A percentile compares a stretch with the other conserved stretches of the same genome.
These are phyloP conservation scores for Trichogramma evanescens DNA, from an alignment of 2,888 invertebrate species.

Conservation along the genomic window DNA sequence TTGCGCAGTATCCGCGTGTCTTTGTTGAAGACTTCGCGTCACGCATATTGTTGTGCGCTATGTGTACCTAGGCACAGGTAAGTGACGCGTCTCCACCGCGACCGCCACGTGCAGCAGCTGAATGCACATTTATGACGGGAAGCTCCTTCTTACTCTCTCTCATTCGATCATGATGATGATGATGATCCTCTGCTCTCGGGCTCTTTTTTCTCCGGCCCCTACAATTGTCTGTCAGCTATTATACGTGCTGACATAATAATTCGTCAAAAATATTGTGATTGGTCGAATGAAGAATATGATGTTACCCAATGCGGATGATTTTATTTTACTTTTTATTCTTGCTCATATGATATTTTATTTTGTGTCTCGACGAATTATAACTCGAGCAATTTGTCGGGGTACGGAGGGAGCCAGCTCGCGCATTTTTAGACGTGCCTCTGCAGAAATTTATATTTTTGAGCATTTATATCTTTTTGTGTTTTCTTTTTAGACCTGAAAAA, in stretches of 20 bases:
- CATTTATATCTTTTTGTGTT: too few species aligned
- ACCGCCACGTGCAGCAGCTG: slow-evolving; percentile 30
- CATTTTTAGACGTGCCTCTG: background rate
- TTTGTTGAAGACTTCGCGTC: slow-evolving; percentile 27
- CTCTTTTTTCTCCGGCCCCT: background rate
- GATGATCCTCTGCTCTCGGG: slow-evolving; percentile 1
- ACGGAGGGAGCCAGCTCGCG: background rate
- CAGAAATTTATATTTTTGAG: background rate
- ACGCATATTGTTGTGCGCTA: slow-evolving; percentile 9
- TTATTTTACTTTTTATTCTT: slow-evolving; percentile 3
- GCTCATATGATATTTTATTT: background rate
- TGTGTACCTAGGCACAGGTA: background rate
- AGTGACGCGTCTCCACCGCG: slow-evolving; percentile 26
- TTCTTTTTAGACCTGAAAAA: too few species aligned
- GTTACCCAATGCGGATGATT: slow-evolving; percentile 31
- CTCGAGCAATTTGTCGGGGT: background rate
- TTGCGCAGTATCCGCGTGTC: slow-evolving; percentile 38
- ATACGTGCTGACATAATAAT: slow-evolving; percentile 43
- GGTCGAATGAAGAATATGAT: slow-evolving; percentile 40
- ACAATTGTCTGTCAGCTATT: slow-evolving; percentile 30
- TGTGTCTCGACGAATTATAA: background rate
- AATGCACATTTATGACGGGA: slow-evolving; percentile 35
- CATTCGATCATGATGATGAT: background rate
- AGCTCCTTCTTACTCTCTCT: background rate
- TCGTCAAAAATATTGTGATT: slow-evolving; percentile 49